phyloP scores from a whole-genome alignment of 2,113 vertebrate species.

The Delphinus delphis region DNA sequence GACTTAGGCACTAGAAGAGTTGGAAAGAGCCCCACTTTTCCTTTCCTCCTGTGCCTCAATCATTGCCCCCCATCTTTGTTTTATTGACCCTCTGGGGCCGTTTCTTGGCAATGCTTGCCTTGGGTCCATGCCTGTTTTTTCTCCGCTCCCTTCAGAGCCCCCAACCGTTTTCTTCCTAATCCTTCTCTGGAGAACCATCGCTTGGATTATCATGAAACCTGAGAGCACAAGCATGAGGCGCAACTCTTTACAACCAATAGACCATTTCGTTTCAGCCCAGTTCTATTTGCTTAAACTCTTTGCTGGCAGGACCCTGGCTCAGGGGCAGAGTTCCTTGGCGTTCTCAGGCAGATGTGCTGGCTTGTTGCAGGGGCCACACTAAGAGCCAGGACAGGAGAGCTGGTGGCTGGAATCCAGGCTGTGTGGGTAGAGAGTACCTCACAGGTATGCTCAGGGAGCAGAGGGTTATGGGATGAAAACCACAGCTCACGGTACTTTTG shows the following conservation, averaged over 20 bases:
- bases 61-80: neutral
- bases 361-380: neutral
- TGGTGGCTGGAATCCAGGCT: neutral
- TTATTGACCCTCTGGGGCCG: constrained; percentile 2
- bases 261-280: neutral
- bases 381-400: neutral
- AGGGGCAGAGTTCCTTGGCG: neutral
- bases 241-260: neutral
- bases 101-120: constrained; percentile 12
- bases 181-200: constrained; percentile 56
- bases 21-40: neutral
- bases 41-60: neutral
- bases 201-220: constrained; percentile 54
- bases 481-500: neutral
- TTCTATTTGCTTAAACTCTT: constrained; percentile 52
- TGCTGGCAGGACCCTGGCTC: constrained; percentile 15
- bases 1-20: neutral
- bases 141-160: neutral
- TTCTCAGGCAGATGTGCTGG: constrained; percentile 26
- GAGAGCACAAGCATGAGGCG: neutral
- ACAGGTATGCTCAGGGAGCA: neutral
- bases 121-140: neutral
- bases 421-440: neutral
- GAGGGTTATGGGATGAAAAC: neutral
- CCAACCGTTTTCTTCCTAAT: neutral